phyloP scores from a whole-genome alignment of 1,140 invertebrate genomes.

The Aporrectodea caliginosa region DNA sequence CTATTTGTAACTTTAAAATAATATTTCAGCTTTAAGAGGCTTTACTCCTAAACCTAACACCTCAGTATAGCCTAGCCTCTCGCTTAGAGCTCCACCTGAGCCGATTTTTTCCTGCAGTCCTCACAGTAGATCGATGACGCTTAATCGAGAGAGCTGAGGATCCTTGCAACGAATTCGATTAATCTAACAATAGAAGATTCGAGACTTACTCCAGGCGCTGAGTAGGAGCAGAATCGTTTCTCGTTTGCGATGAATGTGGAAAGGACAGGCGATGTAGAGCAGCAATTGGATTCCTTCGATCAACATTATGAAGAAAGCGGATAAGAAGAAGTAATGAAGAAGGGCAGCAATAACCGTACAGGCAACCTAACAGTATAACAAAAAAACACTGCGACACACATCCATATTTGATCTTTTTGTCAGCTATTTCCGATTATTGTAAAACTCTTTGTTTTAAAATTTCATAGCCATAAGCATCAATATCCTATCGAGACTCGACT shows the following conservation, averaged over 20 bases:
- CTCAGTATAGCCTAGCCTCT: neutral
- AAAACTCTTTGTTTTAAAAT: too few species aligned
- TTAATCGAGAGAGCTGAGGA: neutral
- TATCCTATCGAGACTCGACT: too few species aligned
- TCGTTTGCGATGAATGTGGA: conserved; percentile 20
- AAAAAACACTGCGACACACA: neutral
- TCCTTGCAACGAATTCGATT: neutral
- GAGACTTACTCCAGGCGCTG: conserved; percentile 35
- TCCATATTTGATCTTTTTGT: neutral
- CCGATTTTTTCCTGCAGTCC: neutral
- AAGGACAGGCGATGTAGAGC: conserved; percentile 30
- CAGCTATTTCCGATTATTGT: neutral
- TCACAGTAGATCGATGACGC: neutral
- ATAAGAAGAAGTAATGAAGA: conserved; percentile 40
- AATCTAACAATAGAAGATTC: neutral
- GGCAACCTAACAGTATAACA: conserved; percentile 3
- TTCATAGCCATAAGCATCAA: too few species aligned
- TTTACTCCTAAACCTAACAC: too few species aligned
- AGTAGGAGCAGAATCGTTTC: conserved; percentile 18
- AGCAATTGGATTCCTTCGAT: conserved; percentile 38
- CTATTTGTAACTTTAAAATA: too few species aligned
- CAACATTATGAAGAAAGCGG: conserved; percentile 40
- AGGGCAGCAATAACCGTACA: conserved; percentile 35
- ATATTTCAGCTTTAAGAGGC: too few species aligned
- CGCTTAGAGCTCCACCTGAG: neutral